Conservation (phyloP, 1,140 invertebrate species). For the Steinernema khuongi region DNA sequence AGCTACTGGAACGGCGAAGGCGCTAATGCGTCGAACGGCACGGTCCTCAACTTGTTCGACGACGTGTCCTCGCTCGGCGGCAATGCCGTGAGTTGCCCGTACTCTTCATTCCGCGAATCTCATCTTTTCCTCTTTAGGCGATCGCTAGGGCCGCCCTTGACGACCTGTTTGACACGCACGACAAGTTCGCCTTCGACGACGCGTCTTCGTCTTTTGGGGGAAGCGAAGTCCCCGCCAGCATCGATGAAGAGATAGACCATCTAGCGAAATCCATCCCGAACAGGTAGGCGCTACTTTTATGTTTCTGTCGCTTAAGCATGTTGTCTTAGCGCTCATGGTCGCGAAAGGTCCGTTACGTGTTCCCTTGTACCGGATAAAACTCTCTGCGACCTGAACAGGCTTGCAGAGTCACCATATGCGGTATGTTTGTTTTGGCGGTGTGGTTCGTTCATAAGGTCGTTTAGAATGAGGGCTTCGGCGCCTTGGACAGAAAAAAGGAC, state of each 20-base stretch:
- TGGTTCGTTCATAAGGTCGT: background rate
- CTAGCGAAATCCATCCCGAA: background rate
- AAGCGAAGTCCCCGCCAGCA: background rate
- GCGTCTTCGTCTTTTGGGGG: background rate
- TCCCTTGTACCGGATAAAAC: background rate
- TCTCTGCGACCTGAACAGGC: background rate
- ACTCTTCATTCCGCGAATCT: background rate
- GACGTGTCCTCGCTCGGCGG: background rate
- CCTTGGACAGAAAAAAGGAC: background rate
- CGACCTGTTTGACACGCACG: background rate
- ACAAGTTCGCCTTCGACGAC: background rate
- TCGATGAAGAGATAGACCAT: background rate
- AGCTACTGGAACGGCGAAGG: background rate
- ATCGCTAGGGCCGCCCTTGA: background rate
- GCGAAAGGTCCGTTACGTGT: background rate
- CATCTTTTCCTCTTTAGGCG: background rate
- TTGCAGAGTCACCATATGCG: background rate
- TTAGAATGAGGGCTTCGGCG: background rate
- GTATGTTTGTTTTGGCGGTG: background rate
- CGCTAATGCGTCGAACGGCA: background rate
- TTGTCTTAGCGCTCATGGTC: background rate
- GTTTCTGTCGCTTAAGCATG: background rate
- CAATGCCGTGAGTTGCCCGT: background rate
- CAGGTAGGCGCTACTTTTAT: background rate
- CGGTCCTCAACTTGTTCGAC: background rate